Evolutionary conservation across 1,140 invertebrate genomes (phyloP).

Genomic region (Achatina immaculata): DNA sequence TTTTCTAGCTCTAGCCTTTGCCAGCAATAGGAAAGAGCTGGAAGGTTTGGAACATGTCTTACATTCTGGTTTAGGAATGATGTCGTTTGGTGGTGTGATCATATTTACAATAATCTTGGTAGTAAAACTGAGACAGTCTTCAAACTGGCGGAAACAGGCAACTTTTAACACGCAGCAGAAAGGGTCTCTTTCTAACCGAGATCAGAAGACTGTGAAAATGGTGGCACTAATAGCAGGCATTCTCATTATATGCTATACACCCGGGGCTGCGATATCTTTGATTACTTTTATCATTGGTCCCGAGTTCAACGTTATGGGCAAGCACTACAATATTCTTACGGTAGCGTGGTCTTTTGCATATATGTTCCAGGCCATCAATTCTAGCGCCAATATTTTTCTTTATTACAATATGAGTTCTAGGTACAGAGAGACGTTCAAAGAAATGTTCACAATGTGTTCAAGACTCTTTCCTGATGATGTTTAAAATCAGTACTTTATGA

Average conservation of each 20-base stretch:
- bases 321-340: not conserved
- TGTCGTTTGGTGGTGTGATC: not conserved
- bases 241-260: not conserved
- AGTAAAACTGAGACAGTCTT: too few species aligned
- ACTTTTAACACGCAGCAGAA: not conserved
- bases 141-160: too few species aligned
- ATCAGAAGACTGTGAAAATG: not conserved
- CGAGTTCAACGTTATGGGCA: not conserved
- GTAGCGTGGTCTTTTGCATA: not conserved
- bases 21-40: not conserved
- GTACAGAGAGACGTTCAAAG: too few species aligned
- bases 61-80: not conserved
- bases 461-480: too few species aligned
- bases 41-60: not conserved
- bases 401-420: too few species aligned
- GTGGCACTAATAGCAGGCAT: not conserved
- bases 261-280: not conserved
- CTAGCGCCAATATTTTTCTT: too few species aligned
- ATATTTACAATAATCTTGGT: too few species aligned
- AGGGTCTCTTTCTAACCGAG: not conserved
- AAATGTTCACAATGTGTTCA: too few species aligned
- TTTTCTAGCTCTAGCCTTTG: not conserved
- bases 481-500: too few species aligned
- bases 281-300: not conserved
- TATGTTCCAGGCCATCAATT: not conserved